Evolutionary conservation across 2,888 invertebrate genomes (phyloP).

Genomic region (Brachypterus glaber): DNA sequence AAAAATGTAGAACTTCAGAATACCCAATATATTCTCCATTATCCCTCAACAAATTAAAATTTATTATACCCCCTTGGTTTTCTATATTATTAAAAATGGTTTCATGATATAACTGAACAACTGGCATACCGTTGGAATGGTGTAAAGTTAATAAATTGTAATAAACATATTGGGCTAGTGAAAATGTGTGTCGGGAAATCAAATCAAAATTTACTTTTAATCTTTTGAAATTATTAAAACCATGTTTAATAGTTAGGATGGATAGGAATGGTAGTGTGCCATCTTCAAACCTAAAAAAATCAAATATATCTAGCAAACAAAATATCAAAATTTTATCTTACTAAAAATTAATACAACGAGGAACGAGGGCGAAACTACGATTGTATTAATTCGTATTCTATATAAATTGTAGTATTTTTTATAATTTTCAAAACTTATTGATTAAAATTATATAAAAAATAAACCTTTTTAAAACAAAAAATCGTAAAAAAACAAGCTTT

Average conservation of each 20-base stretch:
- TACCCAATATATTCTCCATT: conserved; percentile 79
- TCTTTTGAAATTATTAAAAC: conserved; percentile 64
- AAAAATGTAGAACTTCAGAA: conserved; percentile 83
- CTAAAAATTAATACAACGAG: neutral
- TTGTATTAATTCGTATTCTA: too few species aligned
- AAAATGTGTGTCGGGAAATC: conserved; percentile 65
- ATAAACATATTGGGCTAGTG: conserved; percentile 65
- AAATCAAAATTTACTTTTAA: conserved; percentile 56
- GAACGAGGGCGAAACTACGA: too few species aligned
- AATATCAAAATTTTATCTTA: neutral
- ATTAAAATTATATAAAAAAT: too few species aligned
- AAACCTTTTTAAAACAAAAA: too few species aligned
- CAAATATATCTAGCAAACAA: conserved; percentile 1
- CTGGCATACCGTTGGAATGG: conserved; percentile 63
- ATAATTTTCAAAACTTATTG: too few species aligned
- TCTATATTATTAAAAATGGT: conserved; percentile 51
- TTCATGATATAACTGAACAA: conserved; percentile 65
- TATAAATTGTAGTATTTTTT: too few species aligned
- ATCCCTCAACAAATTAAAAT: conserved; percentile 75
- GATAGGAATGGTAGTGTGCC: conserved; percentile 84
- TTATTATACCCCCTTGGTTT: conserved; percentile 76
- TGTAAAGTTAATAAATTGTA: conserved; percentile 50
- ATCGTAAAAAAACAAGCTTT: too few species aligned
- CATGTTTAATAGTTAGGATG: conserved; percentile 71
- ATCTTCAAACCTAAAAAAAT: conserved; percentile 73